phyloP scores from a whole-genome alignment of 2,888 invertebrate genomes.

The Nephrotoma appendiculata region DNA sequence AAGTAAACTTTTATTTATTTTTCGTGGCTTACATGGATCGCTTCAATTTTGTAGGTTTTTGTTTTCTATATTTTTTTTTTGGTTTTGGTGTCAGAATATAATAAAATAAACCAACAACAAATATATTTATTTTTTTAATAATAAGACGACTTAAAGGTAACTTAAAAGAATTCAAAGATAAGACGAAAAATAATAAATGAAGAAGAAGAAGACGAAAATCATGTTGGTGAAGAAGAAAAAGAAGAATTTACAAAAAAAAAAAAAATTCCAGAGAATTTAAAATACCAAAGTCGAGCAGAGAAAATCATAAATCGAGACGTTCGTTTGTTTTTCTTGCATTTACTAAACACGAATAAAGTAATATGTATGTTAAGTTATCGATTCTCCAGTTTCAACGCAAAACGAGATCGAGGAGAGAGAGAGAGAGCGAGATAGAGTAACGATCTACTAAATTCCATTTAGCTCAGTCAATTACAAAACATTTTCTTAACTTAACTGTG shows the following conservation, averaged over 20 bases:
- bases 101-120: neutral
- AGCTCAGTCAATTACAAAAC: neutral
- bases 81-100: neutral
- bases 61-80: neutral
- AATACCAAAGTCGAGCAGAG: neutral
- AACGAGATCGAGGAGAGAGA: neutral
- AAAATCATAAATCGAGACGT: neutral
- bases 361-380: neutral
- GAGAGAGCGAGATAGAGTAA: neutral
- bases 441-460: neutral
- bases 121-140: neutral
- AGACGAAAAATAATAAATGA: neutral
- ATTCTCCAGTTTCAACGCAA: neutral
- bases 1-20: neutral
- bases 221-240: neutral
- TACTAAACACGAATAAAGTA: neutral
- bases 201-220: neutral
- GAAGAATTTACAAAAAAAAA: neutral
- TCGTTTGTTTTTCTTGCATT: neutral
- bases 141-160: neutral
- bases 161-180: neutral
- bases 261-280: neutral
- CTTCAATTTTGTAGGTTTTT: neutral
- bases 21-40: neutral
- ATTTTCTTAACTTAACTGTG: neutral